A percentile compares a stretch with the other conserved stretches of the same genome.
Evolutionary conservation across 1,140 invertebrate genomes (phyloP).

Genomic region (Pogonomyrmex californicus): DNA sequence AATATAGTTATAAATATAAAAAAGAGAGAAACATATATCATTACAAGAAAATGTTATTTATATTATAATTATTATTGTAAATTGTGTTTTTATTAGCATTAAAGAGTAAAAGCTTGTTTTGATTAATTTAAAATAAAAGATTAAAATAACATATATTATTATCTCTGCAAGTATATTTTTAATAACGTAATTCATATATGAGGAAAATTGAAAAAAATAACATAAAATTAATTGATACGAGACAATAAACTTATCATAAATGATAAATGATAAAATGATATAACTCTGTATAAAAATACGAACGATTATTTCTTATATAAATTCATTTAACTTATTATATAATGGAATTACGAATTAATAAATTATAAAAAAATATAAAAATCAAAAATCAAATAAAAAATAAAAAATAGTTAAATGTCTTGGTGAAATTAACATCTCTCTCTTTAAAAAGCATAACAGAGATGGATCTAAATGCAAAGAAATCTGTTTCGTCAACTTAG

Average conservation of each 20-base stretch:
- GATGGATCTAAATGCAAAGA: not conserved
- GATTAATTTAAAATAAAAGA: too few species aligned
- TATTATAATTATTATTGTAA: too few species aligned
- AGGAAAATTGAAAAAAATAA: not conserved
- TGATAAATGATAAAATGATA: not conserved
- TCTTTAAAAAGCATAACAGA: not conserved
- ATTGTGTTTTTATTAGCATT: too few species aligned
- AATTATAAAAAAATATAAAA: not conserved
- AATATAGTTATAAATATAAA: too few species aligned
- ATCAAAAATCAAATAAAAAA: not conserved
- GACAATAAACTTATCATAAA: not conserved
- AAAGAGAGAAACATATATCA: too few species aligned
- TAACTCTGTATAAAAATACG: not conserved
- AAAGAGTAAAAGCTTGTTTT: too few species aligned
- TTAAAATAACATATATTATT: too few species aligned
- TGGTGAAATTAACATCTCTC: not conserved
- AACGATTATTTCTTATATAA: not conserved
- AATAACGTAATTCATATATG: too few species aligned
- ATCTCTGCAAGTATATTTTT: too few species aligned
- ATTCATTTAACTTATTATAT: not conserved
- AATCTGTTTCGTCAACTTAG: slow-evolving; percentile 26
- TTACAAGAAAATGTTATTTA: too few species aligned
- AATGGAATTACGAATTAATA: not conserved
- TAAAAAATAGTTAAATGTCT: not conserved
- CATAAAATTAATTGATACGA: not conserved